Evolutionary conservation across 2,113 vertebrate species (phyloP).

Genomic region (Mus musculus): GRCm39 chr1:34595501-34596000

Average conservation of each 20-base stretch:
- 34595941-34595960: background rate
- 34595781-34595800: too few relatives aligned
- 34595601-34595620: too few relatives aligned
- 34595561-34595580: background rate
- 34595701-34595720: background rate
- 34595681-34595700: too few relatives aligned
- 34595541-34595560: background rate
- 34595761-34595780: background rate
- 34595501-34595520: background rate
- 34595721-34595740: background rate
- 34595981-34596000: background rate
- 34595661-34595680: background rate
- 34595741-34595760: background rate
- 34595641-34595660: background rate
- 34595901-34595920: background rate
- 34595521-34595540: background rate
- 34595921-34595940: background rate
- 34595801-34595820: background rate
- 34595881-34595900: background rate
- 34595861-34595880: accelerated
- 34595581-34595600: background rate
- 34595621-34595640: background rate
- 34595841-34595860: background rate
- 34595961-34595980: too few relatives aligned
- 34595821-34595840: background rate